phyloP scores from a whole-genome alignment of 2,113 vertebrate genomes.

The Sander vitreus region DNA sequence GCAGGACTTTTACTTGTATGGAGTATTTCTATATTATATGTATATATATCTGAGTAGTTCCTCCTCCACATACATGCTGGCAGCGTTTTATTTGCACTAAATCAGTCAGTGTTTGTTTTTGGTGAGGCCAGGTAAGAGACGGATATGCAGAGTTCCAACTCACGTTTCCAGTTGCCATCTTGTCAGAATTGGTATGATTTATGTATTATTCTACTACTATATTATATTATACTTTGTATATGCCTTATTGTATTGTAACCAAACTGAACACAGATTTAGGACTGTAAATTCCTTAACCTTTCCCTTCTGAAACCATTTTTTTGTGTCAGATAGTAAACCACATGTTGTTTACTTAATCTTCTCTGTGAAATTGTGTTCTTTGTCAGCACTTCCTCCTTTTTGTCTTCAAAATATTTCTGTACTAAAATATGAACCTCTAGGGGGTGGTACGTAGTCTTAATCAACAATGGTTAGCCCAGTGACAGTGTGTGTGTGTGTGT shows the following conservation, averaged over 20 bases:
- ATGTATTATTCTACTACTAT: neutral
- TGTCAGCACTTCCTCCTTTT: constrained; percentile 4
- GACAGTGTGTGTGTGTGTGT: neutral
- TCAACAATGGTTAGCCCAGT: constrained; percentile 46
- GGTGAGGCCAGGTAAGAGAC: neutral
- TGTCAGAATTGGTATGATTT: neutral
- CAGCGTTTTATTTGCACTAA: neutral
- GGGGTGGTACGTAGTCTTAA: constrained; percentile 81
- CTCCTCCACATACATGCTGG: neutral
- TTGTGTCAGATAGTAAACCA: neutral
- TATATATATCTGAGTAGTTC: neutral
- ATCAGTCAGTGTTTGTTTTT: neutral
- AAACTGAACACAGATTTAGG: constrained; percentile 14
- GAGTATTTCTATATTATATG: neutral
- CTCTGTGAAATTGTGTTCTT: neutral
- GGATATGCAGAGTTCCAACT: neutral
- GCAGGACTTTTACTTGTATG: neutral
- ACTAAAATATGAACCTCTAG: constrained; percentile 77
- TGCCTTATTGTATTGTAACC: neutral
- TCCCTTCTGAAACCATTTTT: neutral
- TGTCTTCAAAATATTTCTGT: constrained; percentile 17
- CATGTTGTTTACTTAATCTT: neutral
- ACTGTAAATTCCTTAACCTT: neutral
- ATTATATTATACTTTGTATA: neutral
- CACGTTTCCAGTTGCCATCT: neutral